A percentile compares a stretch with the other conserved stretches of the same genome.
phyloP scores from a whole-genome alignment of 1,140 invertebrate species.

The Pteromalus puparum region DNA sequence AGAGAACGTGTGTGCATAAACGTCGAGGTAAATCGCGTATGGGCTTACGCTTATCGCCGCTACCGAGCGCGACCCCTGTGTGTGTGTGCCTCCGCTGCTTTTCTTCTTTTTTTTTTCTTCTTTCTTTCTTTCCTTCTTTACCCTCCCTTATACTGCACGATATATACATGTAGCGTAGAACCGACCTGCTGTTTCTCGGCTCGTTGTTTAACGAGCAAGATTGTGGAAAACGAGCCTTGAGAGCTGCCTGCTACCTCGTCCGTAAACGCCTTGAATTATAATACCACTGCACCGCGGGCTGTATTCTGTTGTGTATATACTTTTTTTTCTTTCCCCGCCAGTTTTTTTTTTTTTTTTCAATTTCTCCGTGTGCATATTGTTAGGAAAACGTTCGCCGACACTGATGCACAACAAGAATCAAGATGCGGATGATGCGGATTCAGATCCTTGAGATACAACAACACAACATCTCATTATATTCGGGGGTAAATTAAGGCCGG shows the following conservation, averaged over 20 bases:
- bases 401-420: too few relatives aligned
- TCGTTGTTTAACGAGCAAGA: slow-evolving; percentile 46
- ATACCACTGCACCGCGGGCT: background rate
- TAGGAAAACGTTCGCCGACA: too few relatives aligned
- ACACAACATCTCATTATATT: too few relatives aligned
- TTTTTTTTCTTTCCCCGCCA: background rate
- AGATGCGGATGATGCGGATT: too few relatives aligned
- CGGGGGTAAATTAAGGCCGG: too few relatives aligned
- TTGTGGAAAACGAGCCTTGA: slow-evolving; percentile 36
- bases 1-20: slow-evolving; percentile 37
- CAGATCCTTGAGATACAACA: too few relatives aligned
- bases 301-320: background rate
- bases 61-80: slow-evolving; percentile 23
- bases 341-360: background rate
- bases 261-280: slow-evolving; percentile 9
- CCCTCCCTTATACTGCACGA: background rate
- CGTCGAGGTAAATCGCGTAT: slow-evolving; percentile 48
- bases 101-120: background rate
- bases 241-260: slow-evolving; percentile 1
- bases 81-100: background rate
- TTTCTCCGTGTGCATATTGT: background rate
- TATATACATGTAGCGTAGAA: too few relatives aligned
- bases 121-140: background rate
- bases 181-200: background rate
- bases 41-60: slow-evolving; percentile 36